Percentiles rank a stretch among this genome's conserved stretches.
These are phyloP conservation scores for Andrena camellia DNA, from an alignment of 2,888 invertebrate species.

Conservation along the genomic window DNA sequence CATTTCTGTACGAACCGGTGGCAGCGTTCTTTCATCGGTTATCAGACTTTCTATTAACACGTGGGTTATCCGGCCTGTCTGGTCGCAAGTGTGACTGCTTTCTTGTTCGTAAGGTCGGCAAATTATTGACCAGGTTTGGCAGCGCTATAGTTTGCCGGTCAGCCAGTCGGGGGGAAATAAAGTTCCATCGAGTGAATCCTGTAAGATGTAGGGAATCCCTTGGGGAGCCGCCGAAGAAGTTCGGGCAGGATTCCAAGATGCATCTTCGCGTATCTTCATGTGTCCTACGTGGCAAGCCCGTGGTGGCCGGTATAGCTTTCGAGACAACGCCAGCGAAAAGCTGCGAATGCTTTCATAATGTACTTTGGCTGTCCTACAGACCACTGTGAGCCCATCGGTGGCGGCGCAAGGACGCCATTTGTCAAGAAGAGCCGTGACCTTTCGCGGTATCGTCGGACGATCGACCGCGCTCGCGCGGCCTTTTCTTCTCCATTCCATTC, in stretches of 20 bases:
- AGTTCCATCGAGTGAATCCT: conserved; percentile 37
- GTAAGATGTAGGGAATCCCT: conserved; percentile 29
- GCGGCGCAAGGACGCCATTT: conserved; percentile 56
- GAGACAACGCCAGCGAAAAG: conserved; percentile 18
- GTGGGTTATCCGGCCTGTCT: too few relatives aligned
- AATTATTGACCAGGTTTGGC: conserved; percentile 53
- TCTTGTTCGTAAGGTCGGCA: neutral
- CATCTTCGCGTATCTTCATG: conserved; percentile 43
- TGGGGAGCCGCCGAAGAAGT: conserved; percentile 23
- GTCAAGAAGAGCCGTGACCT: conserved; percentile 64
- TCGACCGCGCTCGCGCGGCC: conserved; percentile 25
- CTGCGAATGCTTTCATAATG: conserved; percentile 45
- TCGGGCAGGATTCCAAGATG: conserved; percentile 39
- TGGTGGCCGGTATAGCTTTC: neutral
- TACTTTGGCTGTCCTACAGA: conserved; percentile 26
- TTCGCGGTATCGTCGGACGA: conserved; percentile 46
- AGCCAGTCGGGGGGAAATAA: conserved; percentile 43
- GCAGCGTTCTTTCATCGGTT: too few relatives aligned
- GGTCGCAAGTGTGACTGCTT: too few relatives aligned
- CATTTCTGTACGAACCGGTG: too few relatives aligned
- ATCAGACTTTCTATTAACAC: too few relatives aligned
- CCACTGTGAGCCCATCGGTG: conserved; percentile 31
- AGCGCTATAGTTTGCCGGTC: conserved; percentile 28
- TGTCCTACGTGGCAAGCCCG: conserved; percentile 28
- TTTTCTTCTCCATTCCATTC: neutral